Evolutionary conservation across 1,140 invertebrate species (phyloP).

Genomic region (Pogonus chalceus): DNA sequence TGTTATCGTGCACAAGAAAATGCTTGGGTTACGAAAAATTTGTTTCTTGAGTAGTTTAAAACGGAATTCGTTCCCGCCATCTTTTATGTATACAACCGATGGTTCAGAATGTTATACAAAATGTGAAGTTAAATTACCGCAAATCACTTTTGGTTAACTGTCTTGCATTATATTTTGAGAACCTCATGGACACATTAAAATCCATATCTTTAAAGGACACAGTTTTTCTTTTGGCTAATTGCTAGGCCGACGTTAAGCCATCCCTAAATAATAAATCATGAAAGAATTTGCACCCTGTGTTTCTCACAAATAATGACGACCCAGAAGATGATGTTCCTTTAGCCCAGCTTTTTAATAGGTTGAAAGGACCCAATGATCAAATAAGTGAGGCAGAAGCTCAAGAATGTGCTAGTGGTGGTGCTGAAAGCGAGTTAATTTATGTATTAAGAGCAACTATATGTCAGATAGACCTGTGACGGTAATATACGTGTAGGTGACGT

Average conservation of each 20-base stretch:
- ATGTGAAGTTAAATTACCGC: slow-evolving; percentile 19
- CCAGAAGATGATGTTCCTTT: too few species aligned
- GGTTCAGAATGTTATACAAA: slow-evolving; percentile 21
- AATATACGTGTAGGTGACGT: too few species aligned
- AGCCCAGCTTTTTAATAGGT: background rate
- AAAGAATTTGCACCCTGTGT: slow-evolving; percentile 9
- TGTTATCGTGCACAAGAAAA: slow-evolving; percentile 21
- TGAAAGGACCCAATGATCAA: too few species aligned
- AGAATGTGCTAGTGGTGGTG: slow-evolving; percentile 8
- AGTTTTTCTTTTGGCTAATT: too few species aligned
- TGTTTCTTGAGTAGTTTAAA: slow-evolving; percentile 27
- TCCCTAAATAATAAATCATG: slow-evolving; percentile 11
- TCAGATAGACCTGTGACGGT: too few species aligned
- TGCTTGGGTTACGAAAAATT: slow-evolving; percentile 23
- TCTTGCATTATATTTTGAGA: slow-evolving; percentile 15
- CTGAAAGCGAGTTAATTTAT: slow-evolving; percentile 9
- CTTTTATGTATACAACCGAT: slow-evolving; percentile 24
- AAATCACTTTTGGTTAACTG: too few species aligned
- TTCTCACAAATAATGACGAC: slow-evolving; percentile 1
- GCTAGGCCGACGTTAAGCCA: slow-evolving; percentile 11
- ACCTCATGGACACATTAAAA: slow-evolving; percentile 16
- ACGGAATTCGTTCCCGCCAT: slow-evolving; percentile 25
- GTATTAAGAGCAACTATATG: too few species aligned
- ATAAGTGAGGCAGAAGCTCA: too few species aligned
- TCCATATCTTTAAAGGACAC: too few species aligned